These are phyloP conservation scores for Sardina pilchardus DNA, from an alignment of 2,113 vertebrate species.

Conservation along the genomic window DNA sequence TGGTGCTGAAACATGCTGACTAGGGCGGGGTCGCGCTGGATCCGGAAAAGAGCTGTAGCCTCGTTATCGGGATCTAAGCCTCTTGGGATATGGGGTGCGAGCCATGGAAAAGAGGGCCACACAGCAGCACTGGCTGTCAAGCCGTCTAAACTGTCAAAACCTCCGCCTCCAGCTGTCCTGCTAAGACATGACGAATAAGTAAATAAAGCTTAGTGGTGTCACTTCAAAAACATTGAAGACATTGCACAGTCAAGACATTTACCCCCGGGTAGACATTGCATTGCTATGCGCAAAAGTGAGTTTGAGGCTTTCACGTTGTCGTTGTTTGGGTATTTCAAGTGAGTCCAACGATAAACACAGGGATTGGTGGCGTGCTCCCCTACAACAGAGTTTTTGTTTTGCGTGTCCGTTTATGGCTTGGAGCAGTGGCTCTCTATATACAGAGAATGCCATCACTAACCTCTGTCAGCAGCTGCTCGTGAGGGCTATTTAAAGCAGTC, in stretches of 20 bases:
- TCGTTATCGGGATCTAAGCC: slow-evolving; percentile 58
- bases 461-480: slow-evolving; percentile 59
- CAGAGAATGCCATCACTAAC: slow-evolving; percentile 55
- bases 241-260: background rate
- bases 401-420: slow-evolving; percentile 57
- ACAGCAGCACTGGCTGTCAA: background rate
- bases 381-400: slow-evolving; percentile 58
- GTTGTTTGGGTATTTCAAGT: slow-evolving; percentile 9
- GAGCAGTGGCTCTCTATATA: slow-evolving; percentile 49
- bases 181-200: background rate
- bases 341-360: slow-evolving; percentile 29
- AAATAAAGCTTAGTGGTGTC: background rate
- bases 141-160: background rate
- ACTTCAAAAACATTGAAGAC: background rate
- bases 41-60: slow-evolving; percentile 52
- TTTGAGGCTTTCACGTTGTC: slow-evolving; percentile 24
- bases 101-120: slow-evolving; percentile 2
- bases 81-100: slow-evolving; percentile 13
- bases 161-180: background rate
- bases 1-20: slow-evolving; percentile 52
- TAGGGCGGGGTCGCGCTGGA: slow-evolving; percentile 38
- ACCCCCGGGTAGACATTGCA: background rate
- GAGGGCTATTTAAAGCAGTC: slow-evolving; percentile 60
- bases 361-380: background rate
- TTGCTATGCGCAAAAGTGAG: background rate